Evolutionary conservation across 2,797 vertebrate species (phyloP), one percentile per base, ranked within the genome.

Genomic region (Lateolabrax maculatus): DNA sequence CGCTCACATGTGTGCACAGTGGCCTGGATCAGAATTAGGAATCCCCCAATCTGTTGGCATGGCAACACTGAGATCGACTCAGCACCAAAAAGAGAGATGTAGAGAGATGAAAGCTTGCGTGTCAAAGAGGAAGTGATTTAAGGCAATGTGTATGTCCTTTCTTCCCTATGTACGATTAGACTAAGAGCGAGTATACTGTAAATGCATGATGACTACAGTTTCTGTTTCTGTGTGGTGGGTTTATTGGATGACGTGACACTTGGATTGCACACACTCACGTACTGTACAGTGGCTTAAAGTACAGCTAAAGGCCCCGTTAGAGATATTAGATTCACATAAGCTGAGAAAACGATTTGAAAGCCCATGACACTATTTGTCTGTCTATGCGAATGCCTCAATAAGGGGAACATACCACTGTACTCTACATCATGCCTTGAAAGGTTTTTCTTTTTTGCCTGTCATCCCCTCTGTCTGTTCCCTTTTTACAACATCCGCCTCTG

Each of bases 1-100:
- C 37, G 16, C 39, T 57, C 57, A 51, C 31, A 19, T 72, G 56
- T 75, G 39, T 49, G 72, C 1, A 2, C 81, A 79, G 57, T 85
- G 79, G 81, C 82, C 81, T 85, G 79, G 63, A 89, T 89, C 77
- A 67, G 80, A 70, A 83, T 79, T 78, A 87, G 86, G 88, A 89
- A 83, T 83, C 76, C 85, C 89, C 87, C 83, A 89, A 92, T 89
- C 76, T 90, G 92, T 92, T 87, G 88, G 60, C 90, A 91, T 91
- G 85, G 90, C 87, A 92, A 94, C 90, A 70, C 86, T 80, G 80
- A 77, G 49, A 83, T 87, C 49, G 4, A 89, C 84, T 86, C 71
- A 0, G 43, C 79, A 77, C 63, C 44, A 46, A 77, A 46, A 77
- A 75, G 37, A 80, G 71, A 71, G 49, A 73, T 21, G 18, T 10